These are phyloP conservation scores for Cynopterus brachyotis DNA, from an alignment of 2,113 vertebrate genomes.

Conservation along the genomic window DNA sequence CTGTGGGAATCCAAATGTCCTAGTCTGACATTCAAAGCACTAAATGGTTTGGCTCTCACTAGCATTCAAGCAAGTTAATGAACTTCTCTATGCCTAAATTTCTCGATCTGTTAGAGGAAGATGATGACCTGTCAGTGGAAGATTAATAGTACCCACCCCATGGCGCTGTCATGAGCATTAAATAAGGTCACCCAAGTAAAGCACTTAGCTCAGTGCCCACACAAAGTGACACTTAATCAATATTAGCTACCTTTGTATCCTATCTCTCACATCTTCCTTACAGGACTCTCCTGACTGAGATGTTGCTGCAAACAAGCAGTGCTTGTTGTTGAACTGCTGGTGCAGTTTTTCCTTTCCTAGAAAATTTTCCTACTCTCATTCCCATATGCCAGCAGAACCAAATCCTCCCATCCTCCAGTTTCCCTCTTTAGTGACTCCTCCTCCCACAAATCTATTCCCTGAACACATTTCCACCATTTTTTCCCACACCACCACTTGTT, in stretches of 20 bases:
- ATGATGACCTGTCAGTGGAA: background rate
- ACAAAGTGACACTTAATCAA: background rate
- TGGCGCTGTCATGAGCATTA: background rate
- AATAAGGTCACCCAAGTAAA: background rate
- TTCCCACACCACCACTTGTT: background rate
- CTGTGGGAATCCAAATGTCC: background rate
- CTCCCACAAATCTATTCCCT: background rate
- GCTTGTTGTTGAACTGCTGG: background rate
- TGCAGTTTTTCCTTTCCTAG: background rate
- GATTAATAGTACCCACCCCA: background rate
- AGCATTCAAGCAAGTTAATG: background rate
- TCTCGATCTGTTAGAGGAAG: background rate
- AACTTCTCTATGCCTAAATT: background rate
- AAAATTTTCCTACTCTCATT: background rate
- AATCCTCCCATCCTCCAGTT: background rate
- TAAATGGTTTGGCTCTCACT: background rate
- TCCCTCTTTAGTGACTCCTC: background rate
- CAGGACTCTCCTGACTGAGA: background rate
- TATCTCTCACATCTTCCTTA: background rate
- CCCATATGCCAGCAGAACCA: background rate
- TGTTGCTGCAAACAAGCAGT: background rate
- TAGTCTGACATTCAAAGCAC: background rate
- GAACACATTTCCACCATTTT: background rate
- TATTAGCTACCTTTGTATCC: background rate
- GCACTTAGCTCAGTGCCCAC: background rate